Evolutionary conservation across 2,888 invertebrate species (phyloP).

Genomic region (Resseliella maxima): DNA sequence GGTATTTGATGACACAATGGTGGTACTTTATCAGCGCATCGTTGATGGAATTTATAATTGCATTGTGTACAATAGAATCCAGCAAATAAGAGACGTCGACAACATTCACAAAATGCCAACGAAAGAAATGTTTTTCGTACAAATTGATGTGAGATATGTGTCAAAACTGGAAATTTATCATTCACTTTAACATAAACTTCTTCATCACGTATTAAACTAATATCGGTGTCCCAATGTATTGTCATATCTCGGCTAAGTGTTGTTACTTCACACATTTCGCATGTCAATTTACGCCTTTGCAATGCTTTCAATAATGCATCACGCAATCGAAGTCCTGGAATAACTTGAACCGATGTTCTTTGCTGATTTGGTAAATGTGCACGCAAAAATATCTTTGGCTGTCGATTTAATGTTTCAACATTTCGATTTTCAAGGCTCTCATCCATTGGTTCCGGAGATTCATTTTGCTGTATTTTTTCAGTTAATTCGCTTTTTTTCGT

Average conservation of each 20-base stretch:
- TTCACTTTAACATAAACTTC: slow-evolving; percentile 89
- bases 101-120: slow-evolving; percentile 96
- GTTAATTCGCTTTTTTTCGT: slow-evolving; percentile 85
- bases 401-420: slow-evolving; percentile 70
- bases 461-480: slow-evolving; percentile 74
- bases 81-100: slow-evolving; percentile 90
- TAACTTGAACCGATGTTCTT: slow-evolving; percentile 86
- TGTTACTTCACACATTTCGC: slow-evolving; percentile 90
- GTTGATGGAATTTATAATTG: slow-evolving; percentile 96
- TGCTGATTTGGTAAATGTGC: slow-evolving; percentile 95
- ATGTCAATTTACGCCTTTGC: slow-evolving; percentile 87
- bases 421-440: slow-evolving; percentile 61
- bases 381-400: slow-evolving; percentile 82
- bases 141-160: slow-evolving; percentile 93
- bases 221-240: slow-evolving; percentile 94
- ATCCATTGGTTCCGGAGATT: slow-evolving; percentile 61
- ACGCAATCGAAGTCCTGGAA: slow-evolving; percentile 83
- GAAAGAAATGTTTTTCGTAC: slow-evolving; percentile 97
- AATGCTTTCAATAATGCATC: slow-evolving; percentile 93
- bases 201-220: slow-evolving; percentile 86
- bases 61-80: slow-evolving; percentile 98
- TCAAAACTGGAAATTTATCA: slow-evolving; percentile 84
- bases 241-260: slow-evolving; percentile 70
- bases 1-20: slow-evolving; percentile 89
- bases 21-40: slow-evolving; percentile 91